These are phyloP conservation scores for Sialis fuliginosa DNA, from an alignment of 2,888 invertebrate genomes.

Conservation along the genomic window DNA sequence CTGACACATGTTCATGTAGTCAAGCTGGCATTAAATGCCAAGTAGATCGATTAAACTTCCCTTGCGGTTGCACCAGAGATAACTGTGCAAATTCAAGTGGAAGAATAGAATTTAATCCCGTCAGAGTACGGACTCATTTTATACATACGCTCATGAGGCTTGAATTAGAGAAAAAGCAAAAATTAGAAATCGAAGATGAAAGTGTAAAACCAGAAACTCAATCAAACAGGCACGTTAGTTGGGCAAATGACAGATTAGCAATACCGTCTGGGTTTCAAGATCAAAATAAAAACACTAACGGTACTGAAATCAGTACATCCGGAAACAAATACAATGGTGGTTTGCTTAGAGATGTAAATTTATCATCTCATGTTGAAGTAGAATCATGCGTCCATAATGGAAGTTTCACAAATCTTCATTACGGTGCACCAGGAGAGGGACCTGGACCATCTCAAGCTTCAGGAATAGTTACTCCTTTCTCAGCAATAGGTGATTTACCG, in stretches of 20 bases:
- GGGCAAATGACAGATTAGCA: slow-evolving; percentile 27
- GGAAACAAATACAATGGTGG: slow-evolving; percentile 20
- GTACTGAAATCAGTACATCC: slow-evolving; percentile 8
- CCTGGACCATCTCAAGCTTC: slow-evolving; percentile 16
- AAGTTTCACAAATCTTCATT: slow-evolving; percentile 50
- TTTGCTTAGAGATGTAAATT: slow-evolving; percentile 32
- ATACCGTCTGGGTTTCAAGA: slow-evolving; percentile 24
- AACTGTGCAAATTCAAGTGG: slow-evolving; percentile 87
- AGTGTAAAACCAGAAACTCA: slow-evolving; percentile 21
- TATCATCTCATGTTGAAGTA: slow-evolving; percentile 37
- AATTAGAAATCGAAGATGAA: slow-evolving; percentile 35
- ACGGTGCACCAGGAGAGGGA: slow-evolving; percentile 34
- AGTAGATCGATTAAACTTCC: slow-evolving; percentile 90
- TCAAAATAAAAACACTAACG: slow-evolving; percentile 24
- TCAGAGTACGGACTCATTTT: slow-evolving; percentile 89
- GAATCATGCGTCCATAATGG: slow-evolving; percentile 46
- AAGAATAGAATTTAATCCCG: slow-evolving; percentile 90
- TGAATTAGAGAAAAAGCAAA: slow-evolving; percentile 70
- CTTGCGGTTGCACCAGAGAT: slow-evolving; percentile 89
- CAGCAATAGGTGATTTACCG: slow-evolving; percentile 20
- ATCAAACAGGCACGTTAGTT: slow-evolving; percentile 23
- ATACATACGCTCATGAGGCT: slow-evolving; percentile 92
- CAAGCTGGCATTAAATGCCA: slow-evolving; percentile 93
- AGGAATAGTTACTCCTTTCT: slow-evolving; percentile 18
- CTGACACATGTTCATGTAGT: slow-evolving; percentile 88